phyloP scores from a whole-genome alignment of 37 sponge, comb jelly and placozoan genomes.

The Halichondria panicea region DNA sequence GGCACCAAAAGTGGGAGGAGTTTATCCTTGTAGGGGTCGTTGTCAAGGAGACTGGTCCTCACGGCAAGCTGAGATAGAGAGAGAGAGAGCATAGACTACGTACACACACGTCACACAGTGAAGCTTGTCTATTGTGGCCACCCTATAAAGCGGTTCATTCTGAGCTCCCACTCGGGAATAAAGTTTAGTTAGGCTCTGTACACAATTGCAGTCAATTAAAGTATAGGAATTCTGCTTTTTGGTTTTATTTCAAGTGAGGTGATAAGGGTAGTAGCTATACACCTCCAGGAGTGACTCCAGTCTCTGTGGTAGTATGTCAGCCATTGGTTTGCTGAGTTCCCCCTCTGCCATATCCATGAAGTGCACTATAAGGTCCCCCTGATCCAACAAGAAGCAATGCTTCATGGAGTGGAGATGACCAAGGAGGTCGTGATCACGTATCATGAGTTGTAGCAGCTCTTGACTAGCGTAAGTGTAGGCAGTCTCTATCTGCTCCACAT shows the following conservation, averaged over 20 bases:
- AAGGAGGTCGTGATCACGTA: slow-evolving; percentile 79
- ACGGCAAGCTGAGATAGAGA: too few species aligned
- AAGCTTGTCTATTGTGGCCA: too few species aligned
- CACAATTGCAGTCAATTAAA: too few species aligned
- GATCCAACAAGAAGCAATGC: slow-evolving; percentile 95
- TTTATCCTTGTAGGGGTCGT: slow-evolving; percentile 92
- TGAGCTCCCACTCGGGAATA: too few species aligned
- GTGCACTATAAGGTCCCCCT: slow-evolving; percentile 95
- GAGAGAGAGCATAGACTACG: too few species aligned
- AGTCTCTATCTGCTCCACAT: slow-evolving; percentile 83
- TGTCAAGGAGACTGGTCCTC: slow-evolving; percentile 77
- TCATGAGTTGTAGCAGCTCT: slow-evolving; percentile 77
- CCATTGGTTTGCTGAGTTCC: slow-evolving; percentile 83
- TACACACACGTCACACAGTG: too few species aligned
- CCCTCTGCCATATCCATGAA: slow-evolving; percentile 94
- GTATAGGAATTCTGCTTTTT: too few species aligned
- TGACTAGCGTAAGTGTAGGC: slow-evolving; percentile 83
- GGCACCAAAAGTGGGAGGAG: slow-evolving; percentile 69
- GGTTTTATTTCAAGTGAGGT: too few species aligned
- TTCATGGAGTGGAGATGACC: slow-evolving; percentile 81
- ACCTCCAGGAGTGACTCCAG: slow-evolving; percentile 93
- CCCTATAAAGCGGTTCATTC: too few species aligned
- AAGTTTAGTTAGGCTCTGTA: too few species aligned
- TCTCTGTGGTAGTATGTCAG: slow-evolving; percentile 68
- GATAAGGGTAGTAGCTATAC: too few species aligned